phyloP scores from a whole-genome alignment of 2,888 invertebrate species.

The Drosophila eohydei region DNA sequence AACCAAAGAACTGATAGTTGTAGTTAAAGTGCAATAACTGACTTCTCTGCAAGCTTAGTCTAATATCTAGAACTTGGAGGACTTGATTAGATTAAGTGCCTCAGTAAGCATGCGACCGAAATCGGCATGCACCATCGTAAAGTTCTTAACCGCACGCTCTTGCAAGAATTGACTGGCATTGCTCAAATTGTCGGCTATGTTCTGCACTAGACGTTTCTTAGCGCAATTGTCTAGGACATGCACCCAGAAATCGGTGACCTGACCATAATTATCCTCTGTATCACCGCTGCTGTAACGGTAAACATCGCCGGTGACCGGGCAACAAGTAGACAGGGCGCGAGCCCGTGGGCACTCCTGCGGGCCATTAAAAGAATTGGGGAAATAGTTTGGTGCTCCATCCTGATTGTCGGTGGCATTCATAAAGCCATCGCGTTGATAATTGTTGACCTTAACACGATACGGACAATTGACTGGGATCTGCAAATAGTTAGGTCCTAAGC shows the following conservation, averaged over 20 bases:
- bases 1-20: constrained; percentile 46
- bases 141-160: constrained; percentile 93
- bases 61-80: constrained; percentile 86
- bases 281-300: constrained; percentile 92
- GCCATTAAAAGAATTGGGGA: constrained; percentile 97
- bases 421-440: constrained; percentile 96
- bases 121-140: constrained; percentile 91
- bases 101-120: constrained; percentile 91
- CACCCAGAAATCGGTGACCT: constrained; percentile 92
- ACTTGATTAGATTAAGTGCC: constrained; percentile 87
- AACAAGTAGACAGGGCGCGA: constrained; percentile 86
- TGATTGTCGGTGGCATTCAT: constrained; percentile 91
- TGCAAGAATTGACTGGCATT: constrained; percentile 94
- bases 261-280: constrained; percentile 95
- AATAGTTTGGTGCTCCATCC: constrained; percentile 96
- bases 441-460: constrained; percentile 88
- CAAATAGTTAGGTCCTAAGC: constrained; percentile 95
- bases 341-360: constrained; percentile 90
- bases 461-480: constrained; percentile 99
- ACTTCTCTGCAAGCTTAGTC: constrained; percentile 8
- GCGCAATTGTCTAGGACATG: constrained; percentile 91
- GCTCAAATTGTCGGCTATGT: constrained; percentile 92
- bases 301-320: constrained; percentile 90
- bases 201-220: constrained; percentile 90
- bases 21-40: constrained; percentile 34